These are phyloP conservation scores for Montipora capitata DNA, from an alignment of 92 coral and sea anemone species.

Conservation along the genomic window DNA sequence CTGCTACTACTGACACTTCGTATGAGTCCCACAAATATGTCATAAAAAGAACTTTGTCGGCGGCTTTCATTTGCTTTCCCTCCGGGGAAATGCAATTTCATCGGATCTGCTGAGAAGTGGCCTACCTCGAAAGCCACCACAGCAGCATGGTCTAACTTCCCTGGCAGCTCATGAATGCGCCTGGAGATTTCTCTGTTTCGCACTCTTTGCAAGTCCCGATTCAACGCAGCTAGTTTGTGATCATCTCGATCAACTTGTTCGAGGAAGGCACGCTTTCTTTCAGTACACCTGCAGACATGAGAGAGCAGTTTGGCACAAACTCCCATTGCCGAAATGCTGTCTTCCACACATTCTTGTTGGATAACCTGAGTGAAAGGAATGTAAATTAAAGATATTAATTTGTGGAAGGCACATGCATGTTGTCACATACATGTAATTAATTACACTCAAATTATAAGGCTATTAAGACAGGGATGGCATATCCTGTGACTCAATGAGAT, in stretches of 20 bases:
- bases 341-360: conserved; percentile 84
- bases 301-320: conserved; percentile 94
- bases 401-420: no score
- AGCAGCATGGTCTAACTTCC: conserved; percentile 97
- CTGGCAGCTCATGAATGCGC: conserved; percentile 85
- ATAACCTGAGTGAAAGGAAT: conserved; percentile 74
- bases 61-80: conserved; percentile 43
- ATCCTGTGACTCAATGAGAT: no score
- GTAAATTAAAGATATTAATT: not conserved
- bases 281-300: conserved; percentile 88
- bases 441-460: no score
- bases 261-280: conserved; percentile 80
- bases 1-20: not conserved
- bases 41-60: not conserved
- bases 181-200: conserved; percentile 74
- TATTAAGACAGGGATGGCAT: no score
- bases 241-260: conserved; percentile 74
- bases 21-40: conserved; percentile 17
- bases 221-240: conserved; percentile 29
- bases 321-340: conserved; percentile 83
- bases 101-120: conserved; percentile 81
- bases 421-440: no score
- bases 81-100: conserved; percentile 67
- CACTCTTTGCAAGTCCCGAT: conserved; percentile 49
- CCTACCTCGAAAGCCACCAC: conserved; percentile 99